Conservation (phyloP, 2,113 vertebrate genomes). For the Glaucidium brasilianum region DNA sequence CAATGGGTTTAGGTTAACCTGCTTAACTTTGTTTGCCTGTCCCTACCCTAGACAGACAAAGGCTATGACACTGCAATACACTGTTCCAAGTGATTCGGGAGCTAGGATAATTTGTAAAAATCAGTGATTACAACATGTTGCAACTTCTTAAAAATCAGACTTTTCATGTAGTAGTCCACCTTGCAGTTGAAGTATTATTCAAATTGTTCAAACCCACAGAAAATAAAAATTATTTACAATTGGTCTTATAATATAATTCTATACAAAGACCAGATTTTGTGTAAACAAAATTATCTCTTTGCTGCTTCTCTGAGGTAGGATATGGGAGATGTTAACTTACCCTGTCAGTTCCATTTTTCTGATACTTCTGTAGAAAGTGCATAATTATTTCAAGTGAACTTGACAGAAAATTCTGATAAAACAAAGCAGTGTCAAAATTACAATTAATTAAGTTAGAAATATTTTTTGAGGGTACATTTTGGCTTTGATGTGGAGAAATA, state of each 20-base stretch:
- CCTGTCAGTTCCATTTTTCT: neutral
- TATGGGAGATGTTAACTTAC: neutral
- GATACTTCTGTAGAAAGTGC: neutral
- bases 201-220: neutral
- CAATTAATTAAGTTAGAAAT: neutral
- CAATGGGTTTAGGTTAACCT: neutral
- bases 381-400: neutral
- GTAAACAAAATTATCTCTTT: neutral
- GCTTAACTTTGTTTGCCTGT: neutral
- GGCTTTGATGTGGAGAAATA: neutral
- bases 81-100: neutral
- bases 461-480: neutral
- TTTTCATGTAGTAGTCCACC: neutral
- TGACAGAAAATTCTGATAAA: neutral
- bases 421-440: neutral
- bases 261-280: neutral
- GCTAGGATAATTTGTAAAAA: neutral
- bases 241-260: neutral
- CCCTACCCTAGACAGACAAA: neutral
- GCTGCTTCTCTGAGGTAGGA: neutral
- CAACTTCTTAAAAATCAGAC: neutral
- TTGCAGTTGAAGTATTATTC: neutral
- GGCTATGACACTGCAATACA: neutral
- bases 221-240: neutral
- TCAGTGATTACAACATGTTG: neutral